Conservation (phyloP, 2,113 vertebrate genomes). For the Triplophysa tibetana region DNA sequence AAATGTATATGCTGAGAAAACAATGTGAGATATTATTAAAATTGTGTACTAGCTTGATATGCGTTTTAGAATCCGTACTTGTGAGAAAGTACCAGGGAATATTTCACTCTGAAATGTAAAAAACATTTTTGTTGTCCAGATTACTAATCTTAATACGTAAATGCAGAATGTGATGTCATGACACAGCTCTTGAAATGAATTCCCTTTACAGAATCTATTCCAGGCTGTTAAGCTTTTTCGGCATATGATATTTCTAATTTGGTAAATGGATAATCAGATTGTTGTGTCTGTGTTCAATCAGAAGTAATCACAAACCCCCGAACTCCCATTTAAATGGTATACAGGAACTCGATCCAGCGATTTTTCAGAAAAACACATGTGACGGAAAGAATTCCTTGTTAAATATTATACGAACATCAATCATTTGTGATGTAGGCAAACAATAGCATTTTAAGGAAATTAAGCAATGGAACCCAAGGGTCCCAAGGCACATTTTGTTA, state of each 20-base stretch:
- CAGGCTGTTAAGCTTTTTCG: conserved; percentile 50
- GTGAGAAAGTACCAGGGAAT: conserved; percentile 41
- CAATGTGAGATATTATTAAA: conserved; percentile 62
- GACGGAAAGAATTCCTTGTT: conserved; percentile 15
- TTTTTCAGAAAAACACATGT: conserved; percentile 19
- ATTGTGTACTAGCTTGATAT: conserved; percentile 54
- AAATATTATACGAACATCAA: conserved; percentile 27
- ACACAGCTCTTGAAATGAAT: conserved; percentile 47
- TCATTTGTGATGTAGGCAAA: conserved; percentile 5
- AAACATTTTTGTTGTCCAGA: conserved; percentile 52
- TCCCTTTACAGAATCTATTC: conserved; percentile 46
- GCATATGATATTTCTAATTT: conserved; percentile 53
- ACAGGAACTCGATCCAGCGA: conserved; percentile 1
- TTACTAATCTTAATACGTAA: conserved; percentile 41
- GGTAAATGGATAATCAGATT: conserved; percentile 53
- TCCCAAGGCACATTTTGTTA: too few relatives aligned
- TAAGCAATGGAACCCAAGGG: too few relatives aligned
- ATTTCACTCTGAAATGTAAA: conserved; percentile 53
- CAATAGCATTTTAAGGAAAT: neutral
- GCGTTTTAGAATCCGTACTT: conserved; percentile 55
- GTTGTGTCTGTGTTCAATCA: conserved; percentile 55
- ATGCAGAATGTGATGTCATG: neutral
- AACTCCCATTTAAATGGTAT: conserved; percentile 1
- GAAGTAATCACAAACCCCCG: conserved; percentile 24
- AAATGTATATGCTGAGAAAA: conserved; percentile 6